These are phyloP conservation scores for Sesia apiformis DNA, from an alignment of 2,888 invertebrate genomes.

Conservation along the genomic window DNA sequence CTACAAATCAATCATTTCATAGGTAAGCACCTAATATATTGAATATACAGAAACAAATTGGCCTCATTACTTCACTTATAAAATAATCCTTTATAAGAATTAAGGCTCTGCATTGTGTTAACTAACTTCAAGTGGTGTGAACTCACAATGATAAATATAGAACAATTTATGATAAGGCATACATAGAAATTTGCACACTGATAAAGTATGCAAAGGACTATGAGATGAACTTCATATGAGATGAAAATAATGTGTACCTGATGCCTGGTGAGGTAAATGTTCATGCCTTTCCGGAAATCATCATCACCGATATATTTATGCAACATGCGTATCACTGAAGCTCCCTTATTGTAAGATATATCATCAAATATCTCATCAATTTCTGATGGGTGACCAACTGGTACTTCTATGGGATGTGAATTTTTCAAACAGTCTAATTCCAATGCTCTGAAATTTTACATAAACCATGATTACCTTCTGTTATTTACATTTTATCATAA, in stretches of 20 bases:
- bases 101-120: no score
- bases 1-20: no score
- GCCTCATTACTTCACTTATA: no score
- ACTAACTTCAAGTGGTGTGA: no score
- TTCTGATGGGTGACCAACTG: slow-evolving; percentile 94
- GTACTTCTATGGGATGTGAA: slow-evolving; percentile 97
- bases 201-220: background rate
- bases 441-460: slow-evolving; percentile 76
- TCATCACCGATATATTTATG: slow-evolving; percentile 94
- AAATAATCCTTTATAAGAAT: no score
- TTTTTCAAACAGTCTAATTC: slow-evolving; percentile 92
- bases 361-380: slow-evolving; percentile 98
- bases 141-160: no score
- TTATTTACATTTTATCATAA: no score
- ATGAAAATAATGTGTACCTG: slow-evolving; percentile 48
- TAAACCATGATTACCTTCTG: background rate
- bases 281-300: slow-evolving; percentile 94
- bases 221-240: background rate
- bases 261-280: slow-evolving; percentile 88
- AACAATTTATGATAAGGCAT: background rate
- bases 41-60: no score
- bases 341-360: slow-evolving; percentile 97
- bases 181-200: background rate
- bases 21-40: no score
- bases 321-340: slow-evolving; percentile 95